Conservation (phyloP, 2,113 vertebrate species). For the Clarias gariepinus region DNA sequence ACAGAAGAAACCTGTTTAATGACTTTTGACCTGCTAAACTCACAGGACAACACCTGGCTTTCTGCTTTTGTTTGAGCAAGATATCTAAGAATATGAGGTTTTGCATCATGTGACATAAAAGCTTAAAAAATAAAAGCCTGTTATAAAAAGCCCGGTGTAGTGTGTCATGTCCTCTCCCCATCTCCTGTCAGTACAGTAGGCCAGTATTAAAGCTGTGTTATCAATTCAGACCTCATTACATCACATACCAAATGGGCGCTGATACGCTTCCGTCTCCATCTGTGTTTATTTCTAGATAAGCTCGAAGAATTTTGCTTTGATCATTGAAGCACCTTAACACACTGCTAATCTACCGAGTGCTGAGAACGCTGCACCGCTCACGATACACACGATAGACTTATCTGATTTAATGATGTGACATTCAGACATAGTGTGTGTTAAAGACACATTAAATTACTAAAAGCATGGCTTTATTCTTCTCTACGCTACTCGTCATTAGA, state of each 20-base stretch:
- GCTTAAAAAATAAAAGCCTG: too few species aligned
- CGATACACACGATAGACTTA: neutral
- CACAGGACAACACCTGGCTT: neutral
- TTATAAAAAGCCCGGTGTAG: too few species aligned
- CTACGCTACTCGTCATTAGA: too few species aligned
- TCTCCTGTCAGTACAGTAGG: neutral
- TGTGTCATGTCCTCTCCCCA: neutral
- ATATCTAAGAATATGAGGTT: neutral
- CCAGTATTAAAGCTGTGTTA: neutral
- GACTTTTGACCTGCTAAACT: neutral
- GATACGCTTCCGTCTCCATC: neutral
- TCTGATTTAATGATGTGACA: neutral
- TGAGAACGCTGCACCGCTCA: neutral
- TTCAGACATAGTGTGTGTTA: neutral
- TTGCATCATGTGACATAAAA: neutral
- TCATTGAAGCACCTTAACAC: neutral
- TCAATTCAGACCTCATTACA: neutral
- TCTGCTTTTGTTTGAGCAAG: neutral
- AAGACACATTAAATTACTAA: neutral
- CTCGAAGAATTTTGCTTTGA: neutral
- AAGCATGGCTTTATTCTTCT: neutral
- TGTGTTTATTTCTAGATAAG: neutral
- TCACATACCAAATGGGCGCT: neutral
- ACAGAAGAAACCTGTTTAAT: neutral
- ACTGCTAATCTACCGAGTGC: neutral